Base-by-base conservation (phyloP, 2,888 invertebrate genomes). In the Volucella inanis region DNA sequence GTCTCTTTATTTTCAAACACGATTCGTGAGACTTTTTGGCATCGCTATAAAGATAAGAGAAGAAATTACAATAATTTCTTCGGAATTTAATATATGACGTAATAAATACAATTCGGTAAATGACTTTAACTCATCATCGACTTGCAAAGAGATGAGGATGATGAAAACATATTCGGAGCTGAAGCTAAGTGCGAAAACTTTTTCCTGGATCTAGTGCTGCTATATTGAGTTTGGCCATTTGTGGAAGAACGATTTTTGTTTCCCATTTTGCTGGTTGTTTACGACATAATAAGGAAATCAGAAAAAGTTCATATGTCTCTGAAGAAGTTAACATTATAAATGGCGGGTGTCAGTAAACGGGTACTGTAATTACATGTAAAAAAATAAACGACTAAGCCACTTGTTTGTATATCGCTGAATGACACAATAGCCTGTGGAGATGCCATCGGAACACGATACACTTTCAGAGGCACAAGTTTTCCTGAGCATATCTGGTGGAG, bases 41-140 rank as follows among this genome's bases (percentile, higher is more conserved):
- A 52, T 65, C 8, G 39, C 50, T 31, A 50, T 62, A 49, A 64
- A 64, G 64, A 64, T 64, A 49, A 15, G 41, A 31, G 15, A n/a
- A 15, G 9, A 15, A n/a, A 6, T 3, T 22, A 22, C 2, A 57
- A 57, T 61, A 43, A 45, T 43, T 61, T 12, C 22, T 61, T 41
- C n/a, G 15, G 22, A 45, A 61, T 14, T 57, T 6, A 54, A 38
- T 57, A 22, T 43, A 61, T 61, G 41, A 45, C 45, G 22, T 61
- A 45, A 61, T 61, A 45, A 45, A 61, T 31, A n/a, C 15, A 12
- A 43, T 61, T 45, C 18, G 2, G n/a, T 8, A 18, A 61, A 61
- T 31, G 43, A 43, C 9, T 61, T 22, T 10, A 15, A 31, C 57
- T 41, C 39, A 45, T 45, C 4, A 18, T 31, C 45, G 8, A 31